These are phyloP conservation scores for Aphelinus atriplicis DNA, from an alignment of 1,140 invertebrate genomes.

Conservation along the genomic window DNA sequence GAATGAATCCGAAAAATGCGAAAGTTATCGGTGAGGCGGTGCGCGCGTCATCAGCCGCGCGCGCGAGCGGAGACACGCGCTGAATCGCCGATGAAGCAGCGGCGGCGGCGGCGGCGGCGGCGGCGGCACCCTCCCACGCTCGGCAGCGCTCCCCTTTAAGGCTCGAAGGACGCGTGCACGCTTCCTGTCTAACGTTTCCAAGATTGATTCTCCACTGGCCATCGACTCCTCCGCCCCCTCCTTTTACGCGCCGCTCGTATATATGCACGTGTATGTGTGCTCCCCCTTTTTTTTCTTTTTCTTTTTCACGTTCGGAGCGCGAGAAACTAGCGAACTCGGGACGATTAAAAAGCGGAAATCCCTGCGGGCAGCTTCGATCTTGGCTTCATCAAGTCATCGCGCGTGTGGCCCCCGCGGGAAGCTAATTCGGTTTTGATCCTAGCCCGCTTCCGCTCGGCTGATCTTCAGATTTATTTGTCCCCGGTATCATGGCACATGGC, in stretches of 20 bases:
- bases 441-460: neutral
- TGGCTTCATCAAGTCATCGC: slow-evolving; percentile 6
- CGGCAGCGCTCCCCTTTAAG: neutral
- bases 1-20: neutral
- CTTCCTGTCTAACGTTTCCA: slow-evolving; percentile 29
- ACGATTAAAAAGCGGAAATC: neutral
- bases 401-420: neutral
- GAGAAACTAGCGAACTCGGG: neutral
- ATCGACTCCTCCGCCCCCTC: neutral
- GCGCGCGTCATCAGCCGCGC: slow-evolving; percentile 7
- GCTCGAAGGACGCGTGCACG: slow-evolving; percentile 3
- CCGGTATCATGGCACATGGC: no score
- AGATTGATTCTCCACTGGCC: slow-evolving; percentile 22
- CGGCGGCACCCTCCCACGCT: neutral
- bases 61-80: slow-evolving; percentile 3
- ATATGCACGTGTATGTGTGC: neutral
- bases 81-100: slow-evolving; percentile 33
- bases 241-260: slow-evolving; percentile 1
- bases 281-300: slow-evolving; percentile 2
- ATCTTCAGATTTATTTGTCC: no score
- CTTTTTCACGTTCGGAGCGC: slow-evolving; percentile 1
- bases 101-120: neutral
- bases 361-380: neutral
- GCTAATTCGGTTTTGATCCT: slow-evolving; percentile 2
- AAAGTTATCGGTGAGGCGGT: slow-evolving; percentile 11